Base-by-base conservation (phyloP, 1,140 invertebrate genomes). In the Adelges cooleyi region DNA sequence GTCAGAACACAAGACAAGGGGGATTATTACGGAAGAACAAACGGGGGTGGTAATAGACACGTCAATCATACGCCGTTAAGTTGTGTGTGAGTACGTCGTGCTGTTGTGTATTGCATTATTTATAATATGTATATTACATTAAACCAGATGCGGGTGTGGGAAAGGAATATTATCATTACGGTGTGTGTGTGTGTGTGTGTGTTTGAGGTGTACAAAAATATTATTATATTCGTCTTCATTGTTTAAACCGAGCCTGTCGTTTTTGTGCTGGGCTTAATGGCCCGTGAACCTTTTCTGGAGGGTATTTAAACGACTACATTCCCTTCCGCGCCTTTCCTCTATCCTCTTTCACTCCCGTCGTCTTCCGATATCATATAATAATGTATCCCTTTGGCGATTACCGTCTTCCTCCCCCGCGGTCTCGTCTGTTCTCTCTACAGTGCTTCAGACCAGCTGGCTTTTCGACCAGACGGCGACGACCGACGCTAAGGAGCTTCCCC, bases 161-260 rank as follows among this genome's bases (percentile, higher is more conserved):
- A 23, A 22, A 1, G n/a, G 25, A 50, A 50, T 50, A 50, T 22
- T 48, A 53, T 38, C 33, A 36, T 49, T 23, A 23, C 10, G 29
- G 23, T 13, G 17, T 38, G 29, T 22, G n/a, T 23, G 48, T 50
- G 27, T 33, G 27, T 20, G 38, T 29, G 33, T 6, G 13, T 36
- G 22, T 54, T 13, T 54, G 36, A 56, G 10, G 22, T n/a, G 36
- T 18, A 23, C 8, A 36, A 4, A 36, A 25, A 54, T 40, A n/a
- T n/a, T n/a, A n/a, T n/a, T n/a, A n/a, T 33, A 25, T 56, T 18
- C 13, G 15, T 17, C 15, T 54, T 44, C 38, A 54, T 42, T 29
- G 40, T 59, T 46, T 46, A 46, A 62, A 62, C 56, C 56, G 56
- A 42, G 46, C 56, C 56, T 62, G 56, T 62, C 42, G 56, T 62